phyloP scores from a whole-genome alignment of 2,797 vertebrate species.

The Lagorchestes hirsutus region DNA sequence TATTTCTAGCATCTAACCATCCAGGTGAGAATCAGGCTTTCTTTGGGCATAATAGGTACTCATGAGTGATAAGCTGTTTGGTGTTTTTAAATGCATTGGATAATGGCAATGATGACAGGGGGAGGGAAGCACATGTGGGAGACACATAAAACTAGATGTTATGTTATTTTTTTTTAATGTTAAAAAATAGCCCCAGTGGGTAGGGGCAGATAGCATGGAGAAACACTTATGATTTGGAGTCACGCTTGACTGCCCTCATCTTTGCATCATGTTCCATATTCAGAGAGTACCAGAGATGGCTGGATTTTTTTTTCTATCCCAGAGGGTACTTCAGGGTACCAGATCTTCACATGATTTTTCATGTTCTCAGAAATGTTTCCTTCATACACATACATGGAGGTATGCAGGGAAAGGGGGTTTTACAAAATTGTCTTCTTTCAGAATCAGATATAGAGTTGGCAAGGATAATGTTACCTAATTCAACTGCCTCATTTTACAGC shows the following conservation, averaged over 20 bases:
- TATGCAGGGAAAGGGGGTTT: background rate
- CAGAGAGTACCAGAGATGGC: background rate
- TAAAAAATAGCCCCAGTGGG: background rate
- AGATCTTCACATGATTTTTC: conserved; percentile 17
- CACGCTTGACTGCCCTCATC: background rate
- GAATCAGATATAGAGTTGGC: background rate
- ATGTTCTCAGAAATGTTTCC: conserved; percentile 3
- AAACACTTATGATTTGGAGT: conserved; percentile 13
- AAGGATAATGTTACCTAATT: background rate
- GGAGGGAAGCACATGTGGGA: background rate
- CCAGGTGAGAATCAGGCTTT: background rate
- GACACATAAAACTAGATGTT: conserved; percentile 44
- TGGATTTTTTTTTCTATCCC: background rate
- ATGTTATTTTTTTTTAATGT: conserved; percentile 8
- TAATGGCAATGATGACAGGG: background rate
- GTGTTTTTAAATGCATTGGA: conserved; percentile 19
- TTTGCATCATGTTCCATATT: conserved; percentile 13
- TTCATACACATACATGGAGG: background rate
- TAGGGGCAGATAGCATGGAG: conserved; percentile 22
- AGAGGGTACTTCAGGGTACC: conserved; percentile 8
- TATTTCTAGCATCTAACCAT: background rate
- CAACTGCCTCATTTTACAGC: background rate
- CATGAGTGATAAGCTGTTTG: background rate
- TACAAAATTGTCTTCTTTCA: background rate
- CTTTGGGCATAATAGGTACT: background rate